A percentile compares a stretch with the other conserved stretches of the same genome.
Evolutionary conservation across 2,888 invertebrate genomes (phyloP).

Genomic region (Aspidiotus rigidus): DNA sequence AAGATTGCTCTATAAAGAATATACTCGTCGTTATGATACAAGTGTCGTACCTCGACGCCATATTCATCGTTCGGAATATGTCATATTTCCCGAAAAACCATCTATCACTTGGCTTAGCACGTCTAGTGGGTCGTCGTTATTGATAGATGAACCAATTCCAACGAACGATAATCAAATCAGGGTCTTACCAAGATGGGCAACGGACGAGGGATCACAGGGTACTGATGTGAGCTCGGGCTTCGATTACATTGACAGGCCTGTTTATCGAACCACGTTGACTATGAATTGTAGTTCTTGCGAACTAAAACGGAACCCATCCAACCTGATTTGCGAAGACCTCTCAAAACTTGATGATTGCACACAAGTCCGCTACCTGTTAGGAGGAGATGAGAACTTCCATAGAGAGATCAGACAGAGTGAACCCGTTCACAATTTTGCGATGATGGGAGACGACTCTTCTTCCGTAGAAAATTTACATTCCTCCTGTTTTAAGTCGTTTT

Average conservation of each 20-base stretch:
- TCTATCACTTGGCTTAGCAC: constrained; percentile 17
- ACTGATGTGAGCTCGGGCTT: constrained; percentile 13
- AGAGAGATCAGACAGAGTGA: constrained; percentile 14
- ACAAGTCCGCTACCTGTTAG: constrained; percentile 7
- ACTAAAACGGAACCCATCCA: background rate
- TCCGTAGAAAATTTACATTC: constrained; percentile 13
- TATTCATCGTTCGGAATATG: constrained; percentile 16
- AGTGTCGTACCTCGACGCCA: constrained; percentile 15
- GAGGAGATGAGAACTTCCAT: constrained; percentile 23
- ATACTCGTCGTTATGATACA: constrained; percentile 42
- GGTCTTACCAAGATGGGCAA: background rate
- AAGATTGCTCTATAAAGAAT: constrained; percentile 55
- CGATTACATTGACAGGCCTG: constrained; percentile 14
- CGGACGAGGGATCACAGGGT: background rate
- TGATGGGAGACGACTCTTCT: background rate
- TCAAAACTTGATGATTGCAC: constrained; percentile 31
- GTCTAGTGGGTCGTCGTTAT: constrained; percentile 3
- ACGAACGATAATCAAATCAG: background rate
- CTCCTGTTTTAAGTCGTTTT: constrained; percentile 24
- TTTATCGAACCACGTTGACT: constrained; percentile 14
- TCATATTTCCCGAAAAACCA: constrained; percentile 13
- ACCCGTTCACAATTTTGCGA: background rate
- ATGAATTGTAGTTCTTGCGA: constrained; percentile 7
- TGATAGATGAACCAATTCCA: background rate
- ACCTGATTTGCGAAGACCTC: constrained; percentile 28